Base-by-base conservation (phyloP, 2,888 invertebrate species). In the Phortica magna region DNA sequence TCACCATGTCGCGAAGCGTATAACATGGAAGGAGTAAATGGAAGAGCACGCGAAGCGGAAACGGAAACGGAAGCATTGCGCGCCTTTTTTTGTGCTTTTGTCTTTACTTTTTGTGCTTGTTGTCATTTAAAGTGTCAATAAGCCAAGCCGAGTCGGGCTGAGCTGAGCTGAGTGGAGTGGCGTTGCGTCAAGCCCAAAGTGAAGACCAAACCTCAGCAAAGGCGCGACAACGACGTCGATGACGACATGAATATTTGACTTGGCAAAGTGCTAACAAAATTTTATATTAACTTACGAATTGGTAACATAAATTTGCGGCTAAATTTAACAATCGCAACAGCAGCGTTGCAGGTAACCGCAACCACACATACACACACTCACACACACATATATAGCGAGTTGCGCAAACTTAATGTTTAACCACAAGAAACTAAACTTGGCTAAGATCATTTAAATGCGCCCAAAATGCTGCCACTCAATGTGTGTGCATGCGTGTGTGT, bases 251-350 rank as follows among this genome's bases (percentile, higher is more conserved):
- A 31, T 31, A 31, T 31, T 31, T 31, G 3, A 31, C 31, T 31
- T 31, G 31, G 5, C 31, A 31, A 31, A 31, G 31, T 53, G 53
- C 53, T 14, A n/a, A 3, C 53, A n/a, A 14, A 53, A 53, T 53
- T 64, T 64, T 31, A 64, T 64, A 64, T 22, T 39, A 64, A 64
- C 64, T 64, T 64, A 31, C 64, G 64, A 31, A 39, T 64, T 64
- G 31, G 9, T 64, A 64, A 14, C 64, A 39, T 39, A 64, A 31
- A 64, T 64, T 64, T 64, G 64, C 39, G 64, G 64, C 39, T 39
- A 7, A 22, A 64, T 59, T 59, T 59, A 31, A 31, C 31, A 31
- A 31, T 31, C 12, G 53, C 53, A 2, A n/a, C 53, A 14, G 53
- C 10, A 53, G 53, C n/a, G 53, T n/a, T 53, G 5, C 53, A 53